phyloP scores from a whole-genome alignment of 2,113 vertebrate species.

The Gracilinanus agilis region DNA sequence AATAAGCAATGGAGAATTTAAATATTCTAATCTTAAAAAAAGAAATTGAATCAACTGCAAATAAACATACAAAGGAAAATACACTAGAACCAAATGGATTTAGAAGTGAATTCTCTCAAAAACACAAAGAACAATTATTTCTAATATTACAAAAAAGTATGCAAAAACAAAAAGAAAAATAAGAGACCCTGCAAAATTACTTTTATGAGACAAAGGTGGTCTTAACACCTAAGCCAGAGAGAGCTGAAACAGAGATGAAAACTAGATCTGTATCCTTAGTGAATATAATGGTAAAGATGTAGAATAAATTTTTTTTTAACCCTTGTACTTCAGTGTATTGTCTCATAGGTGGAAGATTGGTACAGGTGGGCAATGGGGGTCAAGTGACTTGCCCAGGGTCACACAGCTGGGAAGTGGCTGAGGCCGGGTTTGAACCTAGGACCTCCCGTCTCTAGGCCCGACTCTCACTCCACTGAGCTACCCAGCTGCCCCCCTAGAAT shows the following conservation, averaged over 20 bases:
- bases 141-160: background rate
- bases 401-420: too few relatives aligned
- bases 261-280: background rate
- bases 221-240: background rate
- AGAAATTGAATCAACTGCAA: background rate
- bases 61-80: background rate
- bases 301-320: too few relatives aligned
- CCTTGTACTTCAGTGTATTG: too few relatives aligned
- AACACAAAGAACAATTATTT: background rate
- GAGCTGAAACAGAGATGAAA: background rate
- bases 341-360: too few relatives aligned
- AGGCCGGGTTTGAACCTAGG: too few relatives aligned
- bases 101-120: background rate
- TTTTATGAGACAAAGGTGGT: background rate
- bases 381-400: too few relatives aligned
- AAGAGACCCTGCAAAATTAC: background rate
- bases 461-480: too few relatives aligned
- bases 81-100: background rate
- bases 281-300: background rate
- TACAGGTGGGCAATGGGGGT: too few relatives aligned
- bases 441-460: too few relatives aligned
- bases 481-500: too few relatives aligned
- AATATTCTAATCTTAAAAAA: background rate
- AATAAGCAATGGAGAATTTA: background rate
- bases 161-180: background rate